Evolutionary conservation across 1,140 invertebrate genomes (phyloP).

Genomic region (Solenopsis invicta): DNA sequence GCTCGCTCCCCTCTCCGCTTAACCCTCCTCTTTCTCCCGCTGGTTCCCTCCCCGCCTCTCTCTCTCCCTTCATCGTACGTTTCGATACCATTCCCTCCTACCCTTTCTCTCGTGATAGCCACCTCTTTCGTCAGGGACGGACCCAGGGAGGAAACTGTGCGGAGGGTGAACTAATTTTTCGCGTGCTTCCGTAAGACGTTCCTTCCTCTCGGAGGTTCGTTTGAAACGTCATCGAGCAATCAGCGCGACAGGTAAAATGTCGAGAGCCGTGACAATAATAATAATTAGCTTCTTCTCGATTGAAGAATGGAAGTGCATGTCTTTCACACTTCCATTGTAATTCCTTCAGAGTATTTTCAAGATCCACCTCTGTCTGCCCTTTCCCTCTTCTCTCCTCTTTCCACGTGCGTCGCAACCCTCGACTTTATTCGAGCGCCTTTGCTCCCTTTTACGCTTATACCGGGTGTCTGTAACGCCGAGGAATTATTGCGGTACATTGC

Average conservation of each 20-base stretch:
- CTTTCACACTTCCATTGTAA: background rate
- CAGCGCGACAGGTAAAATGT: background rate
- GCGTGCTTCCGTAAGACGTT: too few species aligned
- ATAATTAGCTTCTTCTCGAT: background rate
- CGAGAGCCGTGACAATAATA: background rate
- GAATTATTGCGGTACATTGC: background rate
- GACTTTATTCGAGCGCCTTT: slow-evolving; percentile 30
- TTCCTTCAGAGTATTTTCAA: slow-evolving; percentile 50
- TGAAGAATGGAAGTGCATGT: background rate
- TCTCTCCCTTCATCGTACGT: background rate
- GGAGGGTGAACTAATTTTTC: background rate
- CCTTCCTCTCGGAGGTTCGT: background rate
- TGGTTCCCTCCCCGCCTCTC: background rate
- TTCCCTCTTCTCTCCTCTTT: slow-evolving; percentile 4
- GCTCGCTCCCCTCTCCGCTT: slow-evolving; percentile 65
- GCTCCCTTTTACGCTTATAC: slow-evolving; percentile 43
- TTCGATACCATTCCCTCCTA: slow-evolving; percentile 18
- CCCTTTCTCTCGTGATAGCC: slow-evolving; percentile 22
- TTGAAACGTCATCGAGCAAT: background rate
- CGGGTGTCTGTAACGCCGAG: slow-evolving; percentile 35
- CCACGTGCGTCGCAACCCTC: slow-evolving; percentile 47
- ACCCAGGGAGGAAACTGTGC: background rate
- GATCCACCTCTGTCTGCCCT: slow-evolving; percentile 47
- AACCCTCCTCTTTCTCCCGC: background rate
- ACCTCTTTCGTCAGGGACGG: slow-evolving; percentile 37